A percentile compares a stretch with the other conserved stretches of the same genome.
Evolutionary conservation across 1,140 invertebrate species (phyloP).

Genomic region (Episyrphus balteatus): DNA sequence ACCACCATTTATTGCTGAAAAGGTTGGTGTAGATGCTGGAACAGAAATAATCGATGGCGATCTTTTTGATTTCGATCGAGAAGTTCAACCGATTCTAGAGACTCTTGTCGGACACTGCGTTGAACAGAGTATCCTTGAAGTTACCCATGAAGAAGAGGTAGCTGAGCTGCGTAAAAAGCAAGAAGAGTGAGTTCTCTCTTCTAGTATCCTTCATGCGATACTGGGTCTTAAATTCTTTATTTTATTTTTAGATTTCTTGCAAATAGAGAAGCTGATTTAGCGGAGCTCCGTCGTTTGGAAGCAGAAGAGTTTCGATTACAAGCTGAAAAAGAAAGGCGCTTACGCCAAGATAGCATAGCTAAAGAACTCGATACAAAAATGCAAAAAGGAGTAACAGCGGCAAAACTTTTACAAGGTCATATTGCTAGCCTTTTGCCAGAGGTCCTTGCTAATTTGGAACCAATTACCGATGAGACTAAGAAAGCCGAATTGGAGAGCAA

Average conservation of each 20-base stretch:
- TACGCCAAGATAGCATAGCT: conserved; percentile 27
- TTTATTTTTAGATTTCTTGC: conserved; percentile 48
- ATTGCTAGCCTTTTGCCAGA: conserved; percentile 72
- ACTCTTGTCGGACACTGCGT: conserved; percentile 77
- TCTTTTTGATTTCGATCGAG: conserved; percentile 81
- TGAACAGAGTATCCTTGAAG: conserved; percentile 75
- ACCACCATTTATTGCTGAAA: conserved; percentile 62
- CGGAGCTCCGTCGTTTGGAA: conserved; percentile 60
- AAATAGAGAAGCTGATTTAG: conserved; percentile 63
- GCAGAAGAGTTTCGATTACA: conserved; percentile 56
- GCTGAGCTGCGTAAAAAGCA: conserved; percentile 62
- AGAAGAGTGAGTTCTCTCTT: conserved; percentile 39
- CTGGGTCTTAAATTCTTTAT: background rate
- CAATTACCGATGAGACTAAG: conserved; percentile 27
- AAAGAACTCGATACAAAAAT: conserved; percentile 28
- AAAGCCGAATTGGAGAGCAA: conserved; percentile 58
- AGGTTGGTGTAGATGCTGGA: conserved; percentile 62
- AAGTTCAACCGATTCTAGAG: conserved; percentile 79
- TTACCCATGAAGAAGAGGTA: conserved; percentile 66
- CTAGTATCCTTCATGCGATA: background rate
- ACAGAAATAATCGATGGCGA: conserved; percentile 84
- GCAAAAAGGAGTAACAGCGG: conserved; percentile 67
- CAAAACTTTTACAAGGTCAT: conserved; percentile 70
- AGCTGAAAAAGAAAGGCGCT: conserved; percentile 44
- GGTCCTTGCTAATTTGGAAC: conserved; percentile 61